phyloP scores from a whole-genome alignment of 2,888 invertebrate species.

The Tenthredo notha region DNA sequence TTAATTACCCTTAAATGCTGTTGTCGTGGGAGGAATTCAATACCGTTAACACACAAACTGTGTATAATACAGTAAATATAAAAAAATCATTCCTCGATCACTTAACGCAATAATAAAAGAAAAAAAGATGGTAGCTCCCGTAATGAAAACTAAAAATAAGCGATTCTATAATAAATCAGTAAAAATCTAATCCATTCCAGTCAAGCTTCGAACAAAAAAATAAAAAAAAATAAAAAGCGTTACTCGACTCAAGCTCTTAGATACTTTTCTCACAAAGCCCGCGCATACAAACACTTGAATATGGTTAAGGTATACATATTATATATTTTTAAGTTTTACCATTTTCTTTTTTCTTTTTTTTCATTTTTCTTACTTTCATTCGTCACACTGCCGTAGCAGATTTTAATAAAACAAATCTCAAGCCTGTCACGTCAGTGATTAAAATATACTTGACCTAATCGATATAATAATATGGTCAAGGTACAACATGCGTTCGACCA shows the following conservation, averaged over 20 bases:
- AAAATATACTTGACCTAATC: slow-evolving; percentile 10
- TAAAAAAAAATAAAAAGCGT: slow-evolving; percentile 16
- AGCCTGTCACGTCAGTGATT: background rate
- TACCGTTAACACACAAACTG: background rate
- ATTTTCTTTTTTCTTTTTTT: background rate
- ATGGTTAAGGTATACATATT: background rate
- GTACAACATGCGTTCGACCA: background rate
- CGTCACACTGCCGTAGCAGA: background rate
- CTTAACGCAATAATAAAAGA: background rate
- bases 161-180: slow-evolving; percentile 45
- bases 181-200: slow-evolving; percentile 49
- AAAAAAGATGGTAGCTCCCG: background rate
- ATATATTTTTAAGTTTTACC: slow-evolving; percentile 12
- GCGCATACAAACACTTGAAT: slow-evolving; percentile 34
- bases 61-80: background rate
- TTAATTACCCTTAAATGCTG: background rate
- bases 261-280: slow-evolving; percentile 24
- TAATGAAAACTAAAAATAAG: slow-evolving; percentile 40
- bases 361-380: background rate
- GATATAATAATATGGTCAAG: background rate
- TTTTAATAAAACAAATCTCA: background rate
- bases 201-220: slow-evolving; percentile 36
- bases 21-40: slow-evolving; percentile 17
- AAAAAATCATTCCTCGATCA: background rate
- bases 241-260: slow-evolving; percentile 20